These are phyloP conservation scores for Camponotus pennsylvanicus DNA, from an alignment of 1,140 invertebrate genomes.

Conservation along the genomic window DNA sequence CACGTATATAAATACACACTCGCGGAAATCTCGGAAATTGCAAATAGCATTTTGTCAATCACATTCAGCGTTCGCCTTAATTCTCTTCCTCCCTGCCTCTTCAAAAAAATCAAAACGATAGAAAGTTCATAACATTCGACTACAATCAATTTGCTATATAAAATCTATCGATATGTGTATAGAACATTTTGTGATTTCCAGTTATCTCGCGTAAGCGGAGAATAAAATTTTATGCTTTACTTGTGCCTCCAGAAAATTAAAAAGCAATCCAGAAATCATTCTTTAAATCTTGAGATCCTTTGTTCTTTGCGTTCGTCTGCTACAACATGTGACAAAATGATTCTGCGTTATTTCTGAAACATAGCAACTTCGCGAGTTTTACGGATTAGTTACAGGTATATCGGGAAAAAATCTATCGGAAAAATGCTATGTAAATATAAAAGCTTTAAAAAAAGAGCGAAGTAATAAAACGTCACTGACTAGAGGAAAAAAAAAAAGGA, in stretches of 20 bases:
- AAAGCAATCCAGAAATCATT: background rate
- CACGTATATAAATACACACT: background rate
- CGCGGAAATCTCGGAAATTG: constrained; percentile 41
- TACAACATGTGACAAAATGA: background rate
- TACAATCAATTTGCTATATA: constrained; percentile 1
- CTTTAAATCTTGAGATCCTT: constrained; percentile 3
- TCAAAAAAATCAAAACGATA: background rate
- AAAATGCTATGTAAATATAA: constrained; percentile 38
- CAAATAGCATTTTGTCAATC: constrained; percentile 17
- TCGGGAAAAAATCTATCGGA: background rate
- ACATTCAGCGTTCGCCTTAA: constrained; percentile 1
- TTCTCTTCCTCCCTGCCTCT: no score
- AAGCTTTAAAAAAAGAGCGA: constrained; percentile 21
- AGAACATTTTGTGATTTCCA: constrained; percentile 16
- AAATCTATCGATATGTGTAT: constrained; percentile 51
- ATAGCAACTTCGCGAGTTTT: constrained; percentile 2
- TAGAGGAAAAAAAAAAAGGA: constrained; percentile 73
- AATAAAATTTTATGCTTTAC: background rate
- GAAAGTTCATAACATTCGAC: constrained; percentile 7
- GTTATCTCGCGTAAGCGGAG: background rate
- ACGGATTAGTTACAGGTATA: background rate
- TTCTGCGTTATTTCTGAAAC: constrained; percentile 28
- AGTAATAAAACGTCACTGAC: constrained; percentile 73
- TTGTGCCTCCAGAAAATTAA: background rate
- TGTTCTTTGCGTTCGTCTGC: background rate